These are phyloP conservation scores for Caradrina kadenii DNA, from an alignment of 2,888 invertebrate genomes.

Conservation along the genomic window DNA sequence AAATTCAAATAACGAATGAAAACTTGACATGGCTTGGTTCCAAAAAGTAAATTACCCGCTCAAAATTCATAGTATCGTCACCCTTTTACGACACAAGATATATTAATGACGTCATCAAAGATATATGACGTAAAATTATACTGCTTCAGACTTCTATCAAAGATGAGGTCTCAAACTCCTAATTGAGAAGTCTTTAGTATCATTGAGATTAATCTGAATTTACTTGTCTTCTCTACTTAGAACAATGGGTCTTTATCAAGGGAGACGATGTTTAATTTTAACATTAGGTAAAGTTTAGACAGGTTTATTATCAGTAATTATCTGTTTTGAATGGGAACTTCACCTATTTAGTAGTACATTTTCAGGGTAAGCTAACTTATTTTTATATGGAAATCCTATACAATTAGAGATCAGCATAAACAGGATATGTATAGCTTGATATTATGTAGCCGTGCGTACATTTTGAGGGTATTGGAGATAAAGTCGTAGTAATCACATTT, in stretches of 20 bases:
- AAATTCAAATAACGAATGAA: too few species aligned
- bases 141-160: slow-evolving; percentile 25
- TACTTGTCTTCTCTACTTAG: slow-evolving; percentile 37
- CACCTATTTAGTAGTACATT: neutral
- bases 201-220: slow-evolving; percentile 39
- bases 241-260: slow-evolving; percentile 37
- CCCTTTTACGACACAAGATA: too few species aligned
- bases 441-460: too few species aligned
- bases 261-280: slow-evolving; percentile 29
- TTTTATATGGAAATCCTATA: too few species aligned
- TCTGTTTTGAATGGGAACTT: slow-evolving; percentile 11
- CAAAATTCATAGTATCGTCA: too few species aligned
- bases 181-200: slow-evolving; percentile 38
- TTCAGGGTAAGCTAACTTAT: too few species aligned
- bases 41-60: too few species aligned
- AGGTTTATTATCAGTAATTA: slow-evolving; percentile 24
- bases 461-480: too few species aligned
- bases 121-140: slow-evolving; percentile 37
- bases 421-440: too few species aligned
- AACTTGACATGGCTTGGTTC: too few species aligned
- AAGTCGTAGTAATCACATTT: neutral
- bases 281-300: slow-evolving; percentile 17
- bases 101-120: slow-evolving; percentile 23
- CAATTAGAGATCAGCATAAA: too few species aligned
- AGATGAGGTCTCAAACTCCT: slow-evolving; percentile 29